phyloP scores from a whole-genome alignment of 1,140 invertebrate species.

The Drosophila setifemur region DNA sequence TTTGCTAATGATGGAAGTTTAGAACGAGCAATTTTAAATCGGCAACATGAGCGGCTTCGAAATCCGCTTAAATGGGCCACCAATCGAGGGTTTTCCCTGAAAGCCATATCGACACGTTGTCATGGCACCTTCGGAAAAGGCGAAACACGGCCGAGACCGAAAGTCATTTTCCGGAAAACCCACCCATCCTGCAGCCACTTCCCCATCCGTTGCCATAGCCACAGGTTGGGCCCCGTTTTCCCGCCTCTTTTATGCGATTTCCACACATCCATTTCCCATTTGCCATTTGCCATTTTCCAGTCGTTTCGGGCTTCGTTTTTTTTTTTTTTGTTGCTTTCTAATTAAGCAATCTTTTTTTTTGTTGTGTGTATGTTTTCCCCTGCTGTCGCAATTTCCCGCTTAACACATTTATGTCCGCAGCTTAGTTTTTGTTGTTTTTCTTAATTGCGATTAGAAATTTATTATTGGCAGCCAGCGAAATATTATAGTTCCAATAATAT shows the following conservation, averaged over 20 bases:
- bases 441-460: too few relatives aligned
- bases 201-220: constrained; percentile 5
- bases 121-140: background rate
- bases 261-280: constrained; percentile 19
- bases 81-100: background rate
- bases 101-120: constrained; percentile 1
- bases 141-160: background rate
- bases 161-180: constrained; percentile 11
- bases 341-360: constrained; percentile 7
- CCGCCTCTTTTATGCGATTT: constrained; percentile 15
- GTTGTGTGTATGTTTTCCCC: background rate
- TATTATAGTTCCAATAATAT: too few relatives aligned
- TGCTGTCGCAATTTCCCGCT: constrained; percentile 5
- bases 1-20: constrained; percentile 4
- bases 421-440: too few relatives aligned
- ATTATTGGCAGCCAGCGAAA: too few relatives aligned
- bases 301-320: background rate
- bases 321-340: background rate
- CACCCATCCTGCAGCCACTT: background rate
- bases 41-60: background rate
- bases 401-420: background rate
- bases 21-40: constrained; percentile 11
- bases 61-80: constrained; percentile 9
- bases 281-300: constrained; percentile 10
- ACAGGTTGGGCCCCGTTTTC: constrained; percentile 2